Conservation (phyloP, 2,888 invertebrate genomes). For the Pollenia labialis region DNA sequence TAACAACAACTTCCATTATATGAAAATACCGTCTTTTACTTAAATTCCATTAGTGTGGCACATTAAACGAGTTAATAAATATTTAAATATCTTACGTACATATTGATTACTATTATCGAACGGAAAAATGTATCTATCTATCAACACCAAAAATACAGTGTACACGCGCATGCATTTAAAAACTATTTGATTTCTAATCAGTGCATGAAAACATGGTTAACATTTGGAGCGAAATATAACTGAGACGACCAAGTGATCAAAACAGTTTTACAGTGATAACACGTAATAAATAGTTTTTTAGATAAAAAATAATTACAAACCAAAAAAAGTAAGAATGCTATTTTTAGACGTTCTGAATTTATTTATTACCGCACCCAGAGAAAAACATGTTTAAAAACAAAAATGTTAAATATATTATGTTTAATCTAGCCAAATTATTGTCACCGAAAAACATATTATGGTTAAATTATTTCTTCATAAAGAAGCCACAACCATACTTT, state of each 20-base stretch:
- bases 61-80: slow-evolving; percentile 26
- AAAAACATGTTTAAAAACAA: too few relatives aligned
- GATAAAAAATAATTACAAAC: too few relatives aligned
- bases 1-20: too few relatives aligned
- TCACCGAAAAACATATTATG: too few relatives aligned
- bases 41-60: background rate
- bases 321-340: too few relatives aligned
- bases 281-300: background rate
- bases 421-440: too few relatives aligned
- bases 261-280: background rate
- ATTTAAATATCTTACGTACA: slow-evolving; percentile 45
- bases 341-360: too few relatives aligned
- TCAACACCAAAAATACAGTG: slow-evolving; percentile 38
- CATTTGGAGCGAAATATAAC: background rate
- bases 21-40: slow-evolving; percentile 3
- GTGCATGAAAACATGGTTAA: slow-evolving; percentile 23
- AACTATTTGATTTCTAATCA: slow-evolving; percentile 21
- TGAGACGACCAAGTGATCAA: slow-evolving; percentile 12
- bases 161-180: slow-evolving; percentile 6
- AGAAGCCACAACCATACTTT: too few relatives aligned
- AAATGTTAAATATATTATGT: too few relatives aligned
- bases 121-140: slow-evolving; percentile 46
- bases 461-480: too few relatives aligned
- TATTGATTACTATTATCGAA: slow-evolving; percentile 54
- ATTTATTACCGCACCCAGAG: too few relatives aligned